Conservation (phyloP, 2,113 vertebrate genomes). For the Centropristis striata region DNA sequence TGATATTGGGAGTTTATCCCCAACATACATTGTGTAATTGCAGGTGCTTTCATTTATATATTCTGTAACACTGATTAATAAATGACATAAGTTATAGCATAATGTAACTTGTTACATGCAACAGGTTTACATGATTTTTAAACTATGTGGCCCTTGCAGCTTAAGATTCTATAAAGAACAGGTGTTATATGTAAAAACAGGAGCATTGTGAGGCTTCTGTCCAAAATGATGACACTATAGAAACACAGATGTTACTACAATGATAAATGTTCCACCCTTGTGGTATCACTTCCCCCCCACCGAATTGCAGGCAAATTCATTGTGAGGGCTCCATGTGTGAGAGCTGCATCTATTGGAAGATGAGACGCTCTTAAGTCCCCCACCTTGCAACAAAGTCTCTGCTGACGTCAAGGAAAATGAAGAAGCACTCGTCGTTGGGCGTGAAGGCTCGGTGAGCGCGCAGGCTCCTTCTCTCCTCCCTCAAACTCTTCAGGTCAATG, state of each 20-base stretch:
- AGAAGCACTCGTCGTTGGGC: slow-evolving; percentile 96
- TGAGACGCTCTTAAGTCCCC: neutral
- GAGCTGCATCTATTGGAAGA: neutral
- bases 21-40: neutral
- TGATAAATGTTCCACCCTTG: neutral
- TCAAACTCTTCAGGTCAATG: slow-evolving; percentile 95
- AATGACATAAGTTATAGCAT: neutral
- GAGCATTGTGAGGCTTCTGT: neutral
- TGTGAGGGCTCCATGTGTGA: neutral
- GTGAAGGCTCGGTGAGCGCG: slow-evolving; percentile 95
- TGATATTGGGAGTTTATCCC: neutral
- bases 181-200: neutral
- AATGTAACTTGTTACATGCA: neutral
- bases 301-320: neutral
- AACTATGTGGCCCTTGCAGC: neutral
- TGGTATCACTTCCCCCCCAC: neutral
- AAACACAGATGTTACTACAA: neutral
- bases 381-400: slow-evolving; percentile 97
- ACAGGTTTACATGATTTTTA: neutral
- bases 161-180: neutral
- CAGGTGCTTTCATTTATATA: neutral
- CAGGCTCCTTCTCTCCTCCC: slow-evolving; percentile 92
- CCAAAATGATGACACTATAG: neutral
- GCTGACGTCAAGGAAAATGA: slow-evolving; percentile 98
- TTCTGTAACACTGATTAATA: neutral